phyloP scores from a whole-genome alignment of 2,888 invertebrate genomes.

The Omphaloscelis lunosa region DNA sequence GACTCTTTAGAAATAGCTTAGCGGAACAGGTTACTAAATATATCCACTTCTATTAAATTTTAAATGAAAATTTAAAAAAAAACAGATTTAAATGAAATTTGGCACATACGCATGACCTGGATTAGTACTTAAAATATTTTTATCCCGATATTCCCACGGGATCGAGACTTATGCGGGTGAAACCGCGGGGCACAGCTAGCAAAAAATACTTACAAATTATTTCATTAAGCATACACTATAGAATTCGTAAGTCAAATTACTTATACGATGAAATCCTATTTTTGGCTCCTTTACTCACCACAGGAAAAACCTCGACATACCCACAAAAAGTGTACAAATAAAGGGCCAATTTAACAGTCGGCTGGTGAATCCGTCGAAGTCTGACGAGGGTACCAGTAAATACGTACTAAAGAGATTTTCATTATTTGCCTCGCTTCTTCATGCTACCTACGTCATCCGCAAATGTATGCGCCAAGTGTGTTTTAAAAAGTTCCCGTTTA shows the following conservation, averaged over 20 bases:
- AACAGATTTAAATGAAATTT: too few species aligned
- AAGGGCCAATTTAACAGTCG: conserved; percentile 63
- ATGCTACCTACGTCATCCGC: conserved; percentile 45
- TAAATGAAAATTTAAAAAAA: too few species aligned
- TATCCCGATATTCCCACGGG: too few species aligned
- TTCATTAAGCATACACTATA: background rate
- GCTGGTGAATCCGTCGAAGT: conserved; percentile 57
- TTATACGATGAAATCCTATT: conserved; percentile 15
- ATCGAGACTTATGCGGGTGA: too few species aligned
- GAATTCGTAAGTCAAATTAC: conserved; percentile 44
- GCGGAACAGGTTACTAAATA: too few species aligned
- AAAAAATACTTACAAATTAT: background rate
- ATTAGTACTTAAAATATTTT: too few species aligned
- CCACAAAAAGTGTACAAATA: conserved; percentile 60
- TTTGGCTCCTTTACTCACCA: background rate
- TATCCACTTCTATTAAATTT: too few species aligned
- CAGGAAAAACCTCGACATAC: conserved; percentile 42
- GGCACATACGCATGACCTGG: too few species aligned
- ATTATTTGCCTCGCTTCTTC: conserved; percentile 55
- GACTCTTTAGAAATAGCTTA: too few species aligned
- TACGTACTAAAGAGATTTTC: conserved; percentile 66
- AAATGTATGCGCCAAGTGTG: conserved; percentile 48
- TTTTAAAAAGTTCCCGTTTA: conserved; percentile 44
- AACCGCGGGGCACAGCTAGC: too few species aligned
- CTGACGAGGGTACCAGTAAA: conserved; percentile 62